Evolutionary conservation across 2,113 vertebrate genomes (phyloP), one percentile per base, ranked within the genome.

Genomic region (Hylia prasina): DNA sequence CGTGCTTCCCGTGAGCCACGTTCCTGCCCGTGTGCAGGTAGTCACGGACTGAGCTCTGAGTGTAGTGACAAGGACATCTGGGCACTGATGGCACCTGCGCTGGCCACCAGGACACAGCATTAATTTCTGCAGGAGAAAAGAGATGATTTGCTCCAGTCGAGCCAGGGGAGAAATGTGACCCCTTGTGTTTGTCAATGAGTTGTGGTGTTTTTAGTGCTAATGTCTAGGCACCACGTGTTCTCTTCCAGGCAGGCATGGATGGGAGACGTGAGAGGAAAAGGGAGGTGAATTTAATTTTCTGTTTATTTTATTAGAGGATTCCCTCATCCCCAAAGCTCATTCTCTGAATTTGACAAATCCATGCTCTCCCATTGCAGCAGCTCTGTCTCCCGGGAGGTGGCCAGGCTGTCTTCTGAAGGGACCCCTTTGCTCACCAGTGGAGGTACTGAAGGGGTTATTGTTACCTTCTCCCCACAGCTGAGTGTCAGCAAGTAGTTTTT

Each of bases 11-110:
- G 1, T 75, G 57, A 14, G 37, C 6, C 3, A 3, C 0, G 5
- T 50, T 79, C 33, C 69, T 37, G 40, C 58, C 48, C 12, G 3
- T 7, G 24, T 25, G 31, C 53, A 39, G 33, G 58, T 30, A 54
- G 71, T 39, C 42, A 57, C 0, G 0, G 61, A 48, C 56, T 53
- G 54, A 80, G 48, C 56, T 51, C 0, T 11, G 23, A 24, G 33
- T 3, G 2, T 1, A 7, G 42, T 61, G 50, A 69, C 6, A 13
- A 82, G 72, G 23, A 42, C 21, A 2, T 79, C 35, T 4, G 0
- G 1, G 5, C 48, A n/a, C 58, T 2, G 13, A 9, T 61, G 54
- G 37, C 33, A 54, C 81, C 37, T 1, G 21, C 33, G 81, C 35
- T 84, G 48, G 22, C 73, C 72, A 81, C 39, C 64, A 75, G 78